These are phyloP conservation scores for Sphinx pinastri DNA, from an alignment of 2,888 invertebrate species.

Conservation along the genomic window DNA sequence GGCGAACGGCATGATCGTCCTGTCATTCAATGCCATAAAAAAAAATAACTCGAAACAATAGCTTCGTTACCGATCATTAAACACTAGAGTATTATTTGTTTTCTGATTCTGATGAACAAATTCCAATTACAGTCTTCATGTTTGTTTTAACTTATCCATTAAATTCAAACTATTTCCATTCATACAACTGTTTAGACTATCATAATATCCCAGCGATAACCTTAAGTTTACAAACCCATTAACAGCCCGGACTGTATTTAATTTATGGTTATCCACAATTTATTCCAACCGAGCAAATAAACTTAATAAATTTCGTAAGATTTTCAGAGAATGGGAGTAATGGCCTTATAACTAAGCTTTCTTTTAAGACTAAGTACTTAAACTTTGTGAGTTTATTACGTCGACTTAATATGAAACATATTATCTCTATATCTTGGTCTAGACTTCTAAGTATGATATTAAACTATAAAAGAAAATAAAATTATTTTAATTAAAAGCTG, in stretches of 20 bases:
- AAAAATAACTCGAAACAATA: too few species aligned
- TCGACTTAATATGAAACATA: constrained; percentile 10
- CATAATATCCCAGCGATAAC: constrained; percentile 5
- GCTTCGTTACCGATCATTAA: too few species aligned
- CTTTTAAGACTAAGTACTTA: neutral
- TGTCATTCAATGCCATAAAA: too few species aligned
- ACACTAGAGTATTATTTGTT: too few species aligned
- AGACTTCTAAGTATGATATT: neutral
- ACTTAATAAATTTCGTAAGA: neutral
- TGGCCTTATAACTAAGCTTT: constrained; percentile 12
- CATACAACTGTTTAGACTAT: constrained; percentile 13
- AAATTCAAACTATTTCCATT: constrained; percentile 7
- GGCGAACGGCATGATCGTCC: too few species aligned
- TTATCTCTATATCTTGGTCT: constrained; percentile 3
- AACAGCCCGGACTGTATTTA: neutral
- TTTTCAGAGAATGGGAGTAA: neutral
- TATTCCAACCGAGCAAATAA: neutral
- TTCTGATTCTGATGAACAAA: too few species aligned
- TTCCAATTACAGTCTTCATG: too few species aligned
- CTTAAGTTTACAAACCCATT: constrained; percentile 3
- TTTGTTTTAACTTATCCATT: neutral
- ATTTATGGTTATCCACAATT: neutral
- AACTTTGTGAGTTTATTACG: constrained; percentile 5
- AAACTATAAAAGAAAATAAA: constrained; percentile 6
- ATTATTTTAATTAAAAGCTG: neutral